phyloP scores from a whole-genome alignment of 2,888 invertebrate genomes.

The Erannis defoliaria region DNA sequence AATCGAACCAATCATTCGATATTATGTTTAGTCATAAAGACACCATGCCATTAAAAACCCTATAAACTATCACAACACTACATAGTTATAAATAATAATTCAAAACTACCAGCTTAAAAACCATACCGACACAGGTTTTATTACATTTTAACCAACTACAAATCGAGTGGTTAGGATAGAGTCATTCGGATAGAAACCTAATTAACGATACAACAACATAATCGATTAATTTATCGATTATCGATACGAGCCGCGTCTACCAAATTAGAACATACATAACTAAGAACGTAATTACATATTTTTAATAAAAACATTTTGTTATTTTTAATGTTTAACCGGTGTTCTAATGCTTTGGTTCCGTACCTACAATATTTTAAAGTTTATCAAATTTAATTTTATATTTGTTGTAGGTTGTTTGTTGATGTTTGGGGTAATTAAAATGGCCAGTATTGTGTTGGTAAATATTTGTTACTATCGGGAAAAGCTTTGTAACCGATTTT shows the following conservation, averaged over 20 bases:
- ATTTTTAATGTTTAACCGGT: conserved; percentile 22
- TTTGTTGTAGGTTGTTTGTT: too few relatives aligned
- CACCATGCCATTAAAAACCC: background rate
- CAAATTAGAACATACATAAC: conserved; percentile 66
- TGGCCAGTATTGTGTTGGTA: too few relatives aligned
- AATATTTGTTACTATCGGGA: too few relatives aligned
- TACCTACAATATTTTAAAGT: conserved; percentile 18
- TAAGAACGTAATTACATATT: conserved; percentile 51
- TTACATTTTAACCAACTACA: conserved; percentile 42
- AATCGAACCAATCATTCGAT: background rate
- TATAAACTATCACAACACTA: conserved; percentile 15
- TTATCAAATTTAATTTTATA: background rate
- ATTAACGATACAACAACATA: conserved; percentile 48
- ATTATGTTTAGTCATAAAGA: background rate
- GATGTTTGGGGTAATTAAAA: too few relatives aligned
- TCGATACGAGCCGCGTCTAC: conserved; percentile 55
- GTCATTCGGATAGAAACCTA: conserved; percentile 50
- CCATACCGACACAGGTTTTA: conserved; percentile 44
- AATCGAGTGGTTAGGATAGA: conserved; percentile 37
- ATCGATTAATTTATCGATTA: conserved; percentile 73
- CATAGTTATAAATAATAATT: conserved; percentile 27
- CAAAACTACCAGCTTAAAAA: conserved; percentile 23
- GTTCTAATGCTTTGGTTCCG: conserved; percentile 15
- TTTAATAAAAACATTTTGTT: conserved; percentile 44
- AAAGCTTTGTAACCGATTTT: too few relatives aligned